Conservation (phyloP, 2,888 invertebrate genomes). For the Malacosoma neustria region DNA sequence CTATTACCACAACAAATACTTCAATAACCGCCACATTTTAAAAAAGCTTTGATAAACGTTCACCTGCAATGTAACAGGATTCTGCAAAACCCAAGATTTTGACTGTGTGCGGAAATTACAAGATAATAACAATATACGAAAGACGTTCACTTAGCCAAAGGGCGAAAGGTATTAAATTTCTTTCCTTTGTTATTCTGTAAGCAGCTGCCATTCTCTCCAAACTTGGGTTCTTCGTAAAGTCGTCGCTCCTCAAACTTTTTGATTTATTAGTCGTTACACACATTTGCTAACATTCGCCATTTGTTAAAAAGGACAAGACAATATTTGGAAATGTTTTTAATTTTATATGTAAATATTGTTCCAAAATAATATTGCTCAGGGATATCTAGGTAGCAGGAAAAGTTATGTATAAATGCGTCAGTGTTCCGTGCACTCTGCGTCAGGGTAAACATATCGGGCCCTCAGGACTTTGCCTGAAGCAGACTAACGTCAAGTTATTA, state of each 20-base stretch:
- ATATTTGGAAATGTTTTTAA: constrained; percentile 23
- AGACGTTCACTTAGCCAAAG: constrained; percentile 9
- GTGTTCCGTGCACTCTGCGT: too few relatives aligned
- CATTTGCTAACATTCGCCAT: constrained; percentile 31
- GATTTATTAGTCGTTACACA: constrained; percentile 35
- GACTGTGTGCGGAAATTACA: constrained; percentile 6
- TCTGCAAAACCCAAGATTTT: neutral
- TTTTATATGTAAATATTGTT: constrained; percentile 18
- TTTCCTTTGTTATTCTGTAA: constrained; percentile 25
- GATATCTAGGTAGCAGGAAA: too few relatives aligned
- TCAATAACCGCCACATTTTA: neutral
- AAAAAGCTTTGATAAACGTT: too few relatives aligned
- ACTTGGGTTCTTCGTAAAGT: constrained; percentile 29
- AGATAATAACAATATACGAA: constrained; percentile 9
- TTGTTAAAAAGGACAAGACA: constrained; percentile 35
- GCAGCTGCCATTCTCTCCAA: constrained; percentile 32
- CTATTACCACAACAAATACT: neutral
- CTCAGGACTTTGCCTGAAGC: too few relatives aligned
- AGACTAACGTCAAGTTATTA: too few relatives aligned
- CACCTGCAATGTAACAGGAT: neutral
- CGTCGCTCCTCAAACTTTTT: constrained; percentile 40
- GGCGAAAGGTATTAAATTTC: constrained; percentile 26
- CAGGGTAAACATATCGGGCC: too few relatives aligned
- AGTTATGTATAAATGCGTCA: too few relatives aligned
- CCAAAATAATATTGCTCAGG: too few relatives aligned